phyloP scores from a whole-genome alignment of 2,888 invertebrate species.

The Stenchaetothrips biformis region DNA sequence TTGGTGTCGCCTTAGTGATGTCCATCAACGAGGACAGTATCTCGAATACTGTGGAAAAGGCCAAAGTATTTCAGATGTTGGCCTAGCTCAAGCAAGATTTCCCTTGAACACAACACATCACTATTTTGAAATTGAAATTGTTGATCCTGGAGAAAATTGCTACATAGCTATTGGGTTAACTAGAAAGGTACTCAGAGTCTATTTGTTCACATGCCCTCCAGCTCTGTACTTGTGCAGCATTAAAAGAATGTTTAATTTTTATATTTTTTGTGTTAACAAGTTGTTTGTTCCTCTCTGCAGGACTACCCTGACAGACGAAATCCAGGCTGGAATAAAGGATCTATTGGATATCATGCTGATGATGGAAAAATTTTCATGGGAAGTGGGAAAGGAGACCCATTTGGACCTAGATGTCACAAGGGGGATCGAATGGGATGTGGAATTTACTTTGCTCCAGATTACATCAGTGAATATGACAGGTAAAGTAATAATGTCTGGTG shows the following conservation, averaged over 20 bases:
- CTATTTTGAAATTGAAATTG: constrained; percentile 53
- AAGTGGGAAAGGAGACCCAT: constrained; percentile 48
- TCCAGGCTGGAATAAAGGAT: constrained; percentile 54
- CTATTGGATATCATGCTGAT: constrained; percentile 54
- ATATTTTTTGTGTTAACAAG: constrained; percentile 24
- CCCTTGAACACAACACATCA: constrained; percentile 50
- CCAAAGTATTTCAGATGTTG: constrained; percentile 51
- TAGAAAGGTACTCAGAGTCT: constrained; percentile 43
- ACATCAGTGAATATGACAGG: constrained; percentile 38
- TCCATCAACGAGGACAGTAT: constrained; percentile 42
- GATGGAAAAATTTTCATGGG: constrained; percentile 52
- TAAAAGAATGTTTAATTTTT: constrained; percentile 22
- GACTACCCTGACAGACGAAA: constrained; percentile 52
- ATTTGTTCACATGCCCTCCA: constrained; percentile 2
- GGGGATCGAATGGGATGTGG: constrained; percentile 55
- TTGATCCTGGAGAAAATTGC: constrained; percentile 52
- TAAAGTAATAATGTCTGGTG: constrained; percentile 30
- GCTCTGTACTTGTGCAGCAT: neutral
- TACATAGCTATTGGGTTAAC: constrained; percentile 53
- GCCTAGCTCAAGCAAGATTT: constrained; percentile 51
- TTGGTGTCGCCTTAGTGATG: constrained; percentile 49
- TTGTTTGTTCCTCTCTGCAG: constrained; percentile 40
- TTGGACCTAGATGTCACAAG: constrained; percentile 51
- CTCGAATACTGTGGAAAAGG: constrained; percentile 51
- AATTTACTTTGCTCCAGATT: constrained; percentile 48